Conservation (phyloP, 2,888 invertebrate species). For the Entomobrya multifasciata region DNA sequence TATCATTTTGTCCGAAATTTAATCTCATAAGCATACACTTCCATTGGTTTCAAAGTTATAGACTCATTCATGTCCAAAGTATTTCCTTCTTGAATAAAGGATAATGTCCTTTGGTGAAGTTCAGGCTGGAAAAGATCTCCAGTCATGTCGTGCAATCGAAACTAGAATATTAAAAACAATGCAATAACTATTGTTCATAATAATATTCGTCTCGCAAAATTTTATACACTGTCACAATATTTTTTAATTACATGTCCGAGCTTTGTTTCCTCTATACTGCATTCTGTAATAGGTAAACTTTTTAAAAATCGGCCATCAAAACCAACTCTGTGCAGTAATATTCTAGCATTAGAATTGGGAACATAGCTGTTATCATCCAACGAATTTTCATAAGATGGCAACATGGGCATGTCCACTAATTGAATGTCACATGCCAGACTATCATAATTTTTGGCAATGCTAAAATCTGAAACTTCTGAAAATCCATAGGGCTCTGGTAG, state of each 20-base stretch:
- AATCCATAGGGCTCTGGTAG: conserved; percentile 60
- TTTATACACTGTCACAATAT: no score
- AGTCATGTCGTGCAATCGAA: conserved; percentile 74
- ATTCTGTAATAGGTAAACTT: conserved; percentile 70
- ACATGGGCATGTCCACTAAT: conserved; percentile 74
- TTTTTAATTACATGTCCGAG: conserved; percentile 75
- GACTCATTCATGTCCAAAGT: conserved; percentile 74
- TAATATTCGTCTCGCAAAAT: no score
- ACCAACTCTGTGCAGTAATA: conserved; percentile 77
- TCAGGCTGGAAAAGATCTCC: conserved; percentile 76
- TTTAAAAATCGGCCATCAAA: conserved; percentile 77
- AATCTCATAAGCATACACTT: conserved; percentile 77
- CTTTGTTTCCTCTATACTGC: conserved; percentile 68
- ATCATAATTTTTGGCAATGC: conserved; percentile 26
- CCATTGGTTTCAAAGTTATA: conserved; percentile 78
- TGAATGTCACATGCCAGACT: conserved; percentile 77
- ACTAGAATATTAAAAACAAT: conserved; percentile 70
- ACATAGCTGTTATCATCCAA: conserved; percentile 71
- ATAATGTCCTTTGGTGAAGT: conserved; percentile 78
- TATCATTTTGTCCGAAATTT: no score
- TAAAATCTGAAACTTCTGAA: conserved; percentile 70
- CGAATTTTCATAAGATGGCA: conserved; percentile 73
- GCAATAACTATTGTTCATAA: no score
- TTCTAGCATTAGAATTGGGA: conserved; percentile 65
- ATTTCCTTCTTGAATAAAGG: conserved; percentile 78